phyloP scores from a whole-genome alignment of 2,113 vertebrate genomes.

The Lagopus leucura region DNA sequence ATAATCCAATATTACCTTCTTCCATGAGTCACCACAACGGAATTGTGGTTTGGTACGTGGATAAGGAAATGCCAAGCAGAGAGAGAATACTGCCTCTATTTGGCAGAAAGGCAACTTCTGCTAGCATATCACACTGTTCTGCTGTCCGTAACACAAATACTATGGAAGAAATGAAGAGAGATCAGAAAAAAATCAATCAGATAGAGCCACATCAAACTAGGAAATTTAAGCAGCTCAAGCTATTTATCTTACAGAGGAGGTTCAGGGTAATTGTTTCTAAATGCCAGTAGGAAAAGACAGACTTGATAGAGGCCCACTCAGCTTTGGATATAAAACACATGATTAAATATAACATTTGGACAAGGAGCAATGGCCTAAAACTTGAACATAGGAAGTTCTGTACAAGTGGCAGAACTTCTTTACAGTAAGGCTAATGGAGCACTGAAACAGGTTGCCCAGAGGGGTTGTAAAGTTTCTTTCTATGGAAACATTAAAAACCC shows the following conservation, averaged over 20 bases:
- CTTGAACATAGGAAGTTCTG: too few relatives aligned
- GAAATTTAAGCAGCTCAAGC: constrained; percentile 21
- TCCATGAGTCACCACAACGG: not conserved
- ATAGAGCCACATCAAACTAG: not conserved
- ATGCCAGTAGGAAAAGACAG: not conserved
- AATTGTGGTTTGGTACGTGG: not conserved
- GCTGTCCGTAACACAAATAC: not conserved
- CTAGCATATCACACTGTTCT: not conserved
- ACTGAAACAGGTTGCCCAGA: too few relatives aligned
- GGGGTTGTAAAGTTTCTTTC: too few relatives aligned
- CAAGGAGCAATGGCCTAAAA: too few relatives aligned
- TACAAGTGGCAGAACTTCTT: too few relatives aligned
- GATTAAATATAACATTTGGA: not conserved
- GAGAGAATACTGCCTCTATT: not conserved
- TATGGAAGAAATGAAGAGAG: not conserved
- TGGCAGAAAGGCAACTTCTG: not conserved
- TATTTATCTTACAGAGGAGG: constrained; percentile 2
- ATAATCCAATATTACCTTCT: not conserved
- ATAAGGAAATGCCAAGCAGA: not conserved
- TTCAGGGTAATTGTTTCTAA: not conserved
- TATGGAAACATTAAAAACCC: too few relatives aligned
- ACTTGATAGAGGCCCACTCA: not conserved
- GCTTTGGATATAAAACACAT: not conserved
- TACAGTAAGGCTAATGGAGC: too few relatives aligned
- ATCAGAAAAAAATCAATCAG: not conserved